Evolutionary conservation across 2,888 invertebrate genomes (phyloP).

Genomic region (Bellardia bayeri): DNA sequence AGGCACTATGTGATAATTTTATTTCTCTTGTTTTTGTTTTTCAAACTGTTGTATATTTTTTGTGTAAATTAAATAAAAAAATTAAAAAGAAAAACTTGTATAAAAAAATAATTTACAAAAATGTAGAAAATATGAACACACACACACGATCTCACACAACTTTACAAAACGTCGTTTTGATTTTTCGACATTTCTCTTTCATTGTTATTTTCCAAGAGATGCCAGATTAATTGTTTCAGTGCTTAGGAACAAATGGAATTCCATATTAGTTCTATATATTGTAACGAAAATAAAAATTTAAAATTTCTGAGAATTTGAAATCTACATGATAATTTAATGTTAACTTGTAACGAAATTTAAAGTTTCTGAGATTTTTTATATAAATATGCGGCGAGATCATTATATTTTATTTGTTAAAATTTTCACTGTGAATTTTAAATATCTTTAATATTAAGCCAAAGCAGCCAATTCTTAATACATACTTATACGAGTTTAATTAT

Average conservation of each 20-base stretch:
- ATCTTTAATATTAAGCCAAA: too few relatives aligned
- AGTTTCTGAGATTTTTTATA: too few relatives aligned
- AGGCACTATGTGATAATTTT: slow-evolving; percentile 67
- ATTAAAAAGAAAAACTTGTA: slow-evolving; percentile 70
- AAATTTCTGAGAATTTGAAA: too few relatives aligned
- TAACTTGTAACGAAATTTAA: too few relatives aligned
- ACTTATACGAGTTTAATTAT: too few relatives aligned
- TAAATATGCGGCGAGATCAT: too few relatives aligned
- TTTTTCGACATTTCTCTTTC: slow-evolving; percentile 61
- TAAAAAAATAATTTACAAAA: slow-evolving; percentile 71
- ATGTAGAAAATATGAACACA: slow-evolving; percentile 72
- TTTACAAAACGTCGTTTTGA: slow-evolving; percentile 60
- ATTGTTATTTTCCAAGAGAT: slow-evolving; percentile 33
- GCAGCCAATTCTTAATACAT: too few relatives aligned
- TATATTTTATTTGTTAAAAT: too few relatives aligned
- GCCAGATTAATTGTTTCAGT: slow-evolving; percentile 19
- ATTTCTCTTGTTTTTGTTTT: slow-evolving; percentile 49
- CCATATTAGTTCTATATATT: too few relatives aligned
- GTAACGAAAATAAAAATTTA: too few relatives aligned
- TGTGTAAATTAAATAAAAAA: slow-evolving; percentile 70
- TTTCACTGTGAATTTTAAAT: too few relatives aligned
- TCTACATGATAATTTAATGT: too few relatives aligned
- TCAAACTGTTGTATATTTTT: slow-evolving; percentile 45
- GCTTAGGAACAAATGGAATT: not conserved
- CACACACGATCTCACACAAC: slow-evolving; percentile 67